These are phyloP conservation scores for Julus scanicus DNA, from an alignment of 2,888 invertebrate species.

Conservation along the genomic window DNA sequence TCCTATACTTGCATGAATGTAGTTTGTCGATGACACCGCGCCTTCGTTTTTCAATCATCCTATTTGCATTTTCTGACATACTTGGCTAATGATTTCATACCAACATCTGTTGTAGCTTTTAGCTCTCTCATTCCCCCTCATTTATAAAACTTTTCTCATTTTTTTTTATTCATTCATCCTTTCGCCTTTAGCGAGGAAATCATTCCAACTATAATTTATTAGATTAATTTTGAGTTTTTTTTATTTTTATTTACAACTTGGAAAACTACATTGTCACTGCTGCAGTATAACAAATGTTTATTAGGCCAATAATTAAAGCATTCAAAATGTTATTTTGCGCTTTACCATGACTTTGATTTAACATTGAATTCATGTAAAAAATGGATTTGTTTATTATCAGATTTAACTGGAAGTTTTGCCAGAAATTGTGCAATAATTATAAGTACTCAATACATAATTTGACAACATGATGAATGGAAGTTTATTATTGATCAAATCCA, in stretches of 20 bases:
- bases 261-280: too few species aligned
- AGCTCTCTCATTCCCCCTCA: neutral
- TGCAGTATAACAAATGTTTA: too few species aligned
- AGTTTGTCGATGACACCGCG: neutral
- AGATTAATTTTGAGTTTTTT: neutral
- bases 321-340: neutral
- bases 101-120: neutral
- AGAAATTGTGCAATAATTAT: too few species aligned
- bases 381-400: too few species aligned
- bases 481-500: too few species aligned
- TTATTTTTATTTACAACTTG: too few species aligned
- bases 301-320: neutral
- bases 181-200: neutral
- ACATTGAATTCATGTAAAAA: too few species aligned
- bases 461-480: too few species aligned
- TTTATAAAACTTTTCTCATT: neutral
- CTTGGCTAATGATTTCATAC: slow-evolving; percentile 22
- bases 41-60: neutral
- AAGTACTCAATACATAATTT: too few species aligned
- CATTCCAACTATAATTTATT: neutral
- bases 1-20: too few species aligned
- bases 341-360: neutral
- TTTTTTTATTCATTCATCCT: neutral
- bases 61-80: slow-evolving; percentile 7
- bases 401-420: too few species aligned